Evolutionary conservation across 2,797 vertebrate genomes (phyloP).

Genomic region (Microhierax caerulescens): DNA sequence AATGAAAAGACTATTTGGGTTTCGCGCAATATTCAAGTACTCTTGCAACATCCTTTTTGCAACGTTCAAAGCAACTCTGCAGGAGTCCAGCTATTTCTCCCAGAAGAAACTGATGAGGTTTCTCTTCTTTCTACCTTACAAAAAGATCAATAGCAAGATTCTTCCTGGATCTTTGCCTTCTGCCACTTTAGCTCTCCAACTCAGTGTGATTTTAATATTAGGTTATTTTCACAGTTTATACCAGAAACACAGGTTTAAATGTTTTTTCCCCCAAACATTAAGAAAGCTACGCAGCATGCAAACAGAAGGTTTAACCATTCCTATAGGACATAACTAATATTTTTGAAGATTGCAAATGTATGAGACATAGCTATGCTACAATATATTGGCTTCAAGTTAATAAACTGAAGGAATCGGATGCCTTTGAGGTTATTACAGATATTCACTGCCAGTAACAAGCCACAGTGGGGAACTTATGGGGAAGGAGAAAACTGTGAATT

Average conservation of each 20-base stretch:
- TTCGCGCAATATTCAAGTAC: not conserved
- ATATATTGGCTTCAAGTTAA: not conserved
- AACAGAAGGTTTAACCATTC: not conserved
- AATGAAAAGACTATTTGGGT: not conserved
- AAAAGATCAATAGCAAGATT: not conserved
- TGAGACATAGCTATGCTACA: not conserved
- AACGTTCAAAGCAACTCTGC: not conserved
- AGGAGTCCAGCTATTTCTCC: not conserved
- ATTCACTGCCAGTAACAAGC: not conserved
- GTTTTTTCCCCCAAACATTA: not conserved
- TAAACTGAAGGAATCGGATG: not conserved
- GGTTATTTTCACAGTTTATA: not conserved
- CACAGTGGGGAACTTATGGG: not conserved
- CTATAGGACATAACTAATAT: not conserved
- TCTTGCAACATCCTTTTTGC: not conserved
- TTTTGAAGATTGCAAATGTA: not conserved
- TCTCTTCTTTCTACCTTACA: not conserved
- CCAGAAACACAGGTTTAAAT: not conserved
- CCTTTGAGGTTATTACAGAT: not conserved
- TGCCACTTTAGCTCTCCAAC: not conserved
- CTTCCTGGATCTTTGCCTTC: not conserved
- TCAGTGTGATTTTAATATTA: not conserved
- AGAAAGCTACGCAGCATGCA: not conserved
- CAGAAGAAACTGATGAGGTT: not conserved
- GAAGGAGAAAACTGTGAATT: not conserved